Evolutionary conservation across 1,140 invertebrate genomes (phyloP), one percentile per base, ranked within the genome.

Genomic region (Megalopta genalis): DNA sequence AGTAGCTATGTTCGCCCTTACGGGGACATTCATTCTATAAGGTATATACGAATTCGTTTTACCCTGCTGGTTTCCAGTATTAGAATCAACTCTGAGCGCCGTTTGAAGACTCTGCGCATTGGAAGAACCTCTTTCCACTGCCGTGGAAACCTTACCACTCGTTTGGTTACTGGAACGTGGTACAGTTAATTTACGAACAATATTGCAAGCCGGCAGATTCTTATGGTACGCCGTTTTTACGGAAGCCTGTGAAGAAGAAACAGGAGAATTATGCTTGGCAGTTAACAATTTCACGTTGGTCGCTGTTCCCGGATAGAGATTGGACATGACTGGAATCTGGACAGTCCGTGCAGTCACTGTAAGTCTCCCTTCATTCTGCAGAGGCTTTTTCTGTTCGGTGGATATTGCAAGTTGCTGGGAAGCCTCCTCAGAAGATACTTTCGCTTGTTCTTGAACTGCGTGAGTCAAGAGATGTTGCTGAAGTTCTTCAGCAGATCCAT

Each of bases 201-300:
- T 52, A 32, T 71, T 63, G 10, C 32, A 42, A 54, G 65, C 0
- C 4, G 82, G 65, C 8, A 84, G 80, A 12, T 80, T 84, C 32
- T 66, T 71, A 67, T 80, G 76, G 14, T 73, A 69, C 0, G 25
- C 46, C 0, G 60, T 8, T 46, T 46, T 46, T 21, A 4, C 37
- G 37, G 39, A 2, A 25, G 5, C 14, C 16, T 60, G 12, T 1
- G 8, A 0, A 46, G 37, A 46, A 37, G 10, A 14, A 2, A 23
- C 0, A 5, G 8, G 10, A 18, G 1, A 14, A 27, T 5, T 5
- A 16, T 52, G 1, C 16, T 27, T 14, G 1, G 25, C 7, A n/a
- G 25, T 0, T 46, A n/a, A 5, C 8, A 32, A 1, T 42, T n/a
- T 27, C 5, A 12, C 9, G 5, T 18, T 66, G 21, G 10, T 46